Evolutionary conservation across 2,113 vertebrate species (phyloP).

Genomic region (Takifugu flavidus): DNA sequence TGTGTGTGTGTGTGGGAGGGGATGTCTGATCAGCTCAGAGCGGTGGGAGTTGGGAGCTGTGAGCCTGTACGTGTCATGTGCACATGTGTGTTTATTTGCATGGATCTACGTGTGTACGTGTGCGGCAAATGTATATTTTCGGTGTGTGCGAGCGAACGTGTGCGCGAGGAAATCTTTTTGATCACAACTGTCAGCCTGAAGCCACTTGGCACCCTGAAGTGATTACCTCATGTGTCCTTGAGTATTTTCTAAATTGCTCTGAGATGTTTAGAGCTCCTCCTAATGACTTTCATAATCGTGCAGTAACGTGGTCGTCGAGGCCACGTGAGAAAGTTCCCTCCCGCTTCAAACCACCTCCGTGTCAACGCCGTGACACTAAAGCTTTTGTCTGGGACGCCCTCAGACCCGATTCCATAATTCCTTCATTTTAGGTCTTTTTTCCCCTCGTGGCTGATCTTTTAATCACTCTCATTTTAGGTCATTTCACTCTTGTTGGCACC

Average conservation of each 20-base stretch:
- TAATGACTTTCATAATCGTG: slow-evolving; percentile 52
- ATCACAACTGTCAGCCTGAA: slow-evolving; percentile 64
- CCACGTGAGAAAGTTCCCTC: slow-evolving; percentile 49
- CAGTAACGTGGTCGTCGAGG: slow-evolving; percentile 42
- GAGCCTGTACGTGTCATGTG: slow-evolving; percentile 42
- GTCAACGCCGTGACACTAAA: neutral
- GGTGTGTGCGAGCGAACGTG: slow-evolving; percentile 13
- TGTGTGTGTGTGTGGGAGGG: slow-evolving; percentile 10
- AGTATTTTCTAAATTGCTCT: slow-evolving; percentile 64
- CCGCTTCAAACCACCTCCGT: slow-evolving; percentile 24
- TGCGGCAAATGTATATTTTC: slow-evolving; percentile 47
- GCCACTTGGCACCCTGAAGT: slow-evolving; percentile 48
- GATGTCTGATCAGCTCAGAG: slow-evolving; percentile 37
- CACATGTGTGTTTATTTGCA: slow-evolving; percentile 61
- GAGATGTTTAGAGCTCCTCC: slow-evolving; percentile 59
- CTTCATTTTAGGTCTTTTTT: neutral
- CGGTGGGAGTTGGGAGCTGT: slow-evolving; percentile 26
- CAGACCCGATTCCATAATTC: slow-evolving; percentile 10
- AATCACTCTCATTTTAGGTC: slow-evolving; percentile 21
- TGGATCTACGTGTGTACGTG: slow-evolving; percentile 20
- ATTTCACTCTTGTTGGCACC: slow-evolving; percentile 27
- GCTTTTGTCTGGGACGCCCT: slow-evolving; percentile 28
- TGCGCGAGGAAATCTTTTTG: slow-evolving; percentile 72
- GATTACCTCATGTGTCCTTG: slow-evolving; percentile 69
- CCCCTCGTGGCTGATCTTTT: neutral